Percentiles rank a stretch among this genome's conserved stretches.
Conservation (phyloP, 2,113 vertebrate species). For the Amphiprion percula region DNA sequence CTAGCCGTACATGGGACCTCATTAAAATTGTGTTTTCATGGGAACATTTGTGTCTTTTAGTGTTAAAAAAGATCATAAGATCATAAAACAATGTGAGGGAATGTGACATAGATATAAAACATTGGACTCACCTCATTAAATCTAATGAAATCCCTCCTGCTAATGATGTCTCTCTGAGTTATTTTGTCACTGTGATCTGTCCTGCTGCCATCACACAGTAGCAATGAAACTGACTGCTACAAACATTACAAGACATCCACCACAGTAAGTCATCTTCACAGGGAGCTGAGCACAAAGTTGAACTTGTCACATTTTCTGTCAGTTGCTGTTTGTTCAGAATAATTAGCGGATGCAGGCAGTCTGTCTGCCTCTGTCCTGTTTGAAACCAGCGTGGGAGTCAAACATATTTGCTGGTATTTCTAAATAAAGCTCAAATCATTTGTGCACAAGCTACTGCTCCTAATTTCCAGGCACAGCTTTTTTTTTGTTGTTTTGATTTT, state of each 20-base stretch:
- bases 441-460: not conserved
- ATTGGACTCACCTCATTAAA: not conserved
- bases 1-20: not conserved
- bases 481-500: not conserved
- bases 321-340: slow-evolving; percentile 13
- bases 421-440: slow-evolving; percentile 27
- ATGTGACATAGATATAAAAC: too few species aligned
- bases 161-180: not conserved
- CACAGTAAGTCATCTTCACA: not conserved
- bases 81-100: too few species aligned
- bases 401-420: slow-evolving; percentile 1
- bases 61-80: not conserved
- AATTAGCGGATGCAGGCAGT: not conserved
- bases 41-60: not conserved
- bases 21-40: too few species aligned
- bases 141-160: slow-evolving; percentile 1
- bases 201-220: not conserved
- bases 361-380: not conserved
- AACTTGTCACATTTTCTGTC: slow-evolving; percentile 26
- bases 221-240: slow-evolving; percentile 9
- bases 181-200: not conserved
- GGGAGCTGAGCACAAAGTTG: not conserved
- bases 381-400: slow-evolving; percentile 28
- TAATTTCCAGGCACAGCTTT: not conserved
- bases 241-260: slow-evolving; percentile 15